Base-by-base conservation (phyloP, 2,888 invertebrate species). In the Brassicogethes aeneus region DNA sequence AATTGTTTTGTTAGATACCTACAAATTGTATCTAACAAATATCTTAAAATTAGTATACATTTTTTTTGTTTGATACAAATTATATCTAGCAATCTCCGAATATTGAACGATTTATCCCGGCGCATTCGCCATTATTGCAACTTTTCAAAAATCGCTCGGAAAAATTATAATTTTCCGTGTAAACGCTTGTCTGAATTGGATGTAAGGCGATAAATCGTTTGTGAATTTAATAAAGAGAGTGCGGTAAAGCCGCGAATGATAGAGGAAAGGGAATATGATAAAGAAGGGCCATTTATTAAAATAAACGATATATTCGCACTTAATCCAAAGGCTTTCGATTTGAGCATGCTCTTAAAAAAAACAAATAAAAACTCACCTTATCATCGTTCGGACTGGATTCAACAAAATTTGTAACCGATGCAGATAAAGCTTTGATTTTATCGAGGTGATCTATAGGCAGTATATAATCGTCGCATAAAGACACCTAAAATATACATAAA, bases 391-490 rank as follows among this genome's bases (percentile, higher is more conserved):
- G 72, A 58, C 72, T 75, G 16, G 73, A 70, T 40, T 70, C 56
- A 37, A 67, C 68, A 70, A 72, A 77, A 40, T 54, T 50, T 8
- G 45, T 37, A 37, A 50, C 65, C 65, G 81, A 72, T 61, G 72
- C 69, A 62, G 77, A 68, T 71, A 80, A 68, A 69, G 84, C 67
- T 70, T 84, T 65, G 74, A 74, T 74, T 64, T 79, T 85, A 46
- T 75, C 72, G 31, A 51, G 41, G 66, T 86, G 85, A 70, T 89
- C 89, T 55, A 87, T 82, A 37, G 89, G 89, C 56, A 87, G 75
- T 70, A 86, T 85, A 71, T 89, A 89, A 68, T 89, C 88, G 62
- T 89, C 88, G 69, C 87, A 87, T 56, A 89, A 74, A 50, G 86
- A 82, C 60, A 88, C 82, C 88, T 89, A 76, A 2, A 81, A 75